These are phyloP conservation scores for Hyla sarda DNA, from an alignment of 2,113 vertebrate genomes.

Conservation along the genomic window DNA sequence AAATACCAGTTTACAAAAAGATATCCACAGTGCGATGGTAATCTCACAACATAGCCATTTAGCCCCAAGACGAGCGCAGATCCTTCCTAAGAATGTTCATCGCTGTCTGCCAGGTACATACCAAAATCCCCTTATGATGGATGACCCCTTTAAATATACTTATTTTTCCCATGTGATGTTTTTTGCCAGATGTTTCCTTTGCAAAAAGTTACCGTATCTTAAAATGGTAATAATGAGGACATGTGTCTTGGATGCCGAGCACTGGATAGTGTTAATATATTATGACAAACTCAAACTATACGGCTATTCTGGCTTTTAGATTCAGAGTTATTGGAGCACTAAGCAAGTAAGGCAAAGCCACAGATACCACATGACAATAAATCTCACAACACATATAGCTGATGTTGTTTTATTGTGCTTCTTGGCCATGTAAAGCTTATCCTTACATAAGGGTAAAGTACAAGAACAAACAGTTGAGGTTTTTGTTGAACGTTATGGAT, in stretches of 20 bases:
- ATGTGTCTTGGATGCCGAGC: neutral
- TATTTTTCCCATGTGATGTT: neutral
- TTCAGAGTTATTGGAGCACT: neutral
- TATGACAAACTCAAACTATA: neutral
- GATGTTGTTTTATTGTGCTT: neutral
- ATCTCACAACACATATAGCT: neutral
- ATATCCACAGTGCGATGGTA: no score
- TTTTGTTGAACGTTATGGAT: neutral
- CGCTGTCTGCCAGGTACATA: no score
- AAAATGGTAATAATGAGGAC: neutral
- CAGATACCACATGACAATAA: neutral
- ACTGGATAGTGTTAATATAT: neutral
- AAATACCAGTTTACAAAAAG: no score
- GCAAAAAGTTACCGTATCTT: neutral
- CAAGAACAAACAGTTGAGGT: neutral
- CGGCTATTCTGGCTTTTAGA: neutral
- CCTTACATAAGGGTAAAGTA: neutral
- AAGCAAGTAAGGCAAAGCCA: slow-evolving; percentile 2
- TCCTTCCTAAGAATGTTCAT: no score
- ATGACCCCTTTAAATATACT: no score
- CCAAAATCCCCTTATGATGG: no score
- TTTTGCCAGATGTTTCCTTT: neutral
- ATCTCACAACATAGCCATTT: no score
- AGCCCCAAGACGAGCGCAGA: no score
- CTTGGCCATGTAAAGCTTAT: neutral